Base-by-base conservation (phyloP, 1,140 invertebrate genomes). In the Akabosia matsudoensis region DNA sequence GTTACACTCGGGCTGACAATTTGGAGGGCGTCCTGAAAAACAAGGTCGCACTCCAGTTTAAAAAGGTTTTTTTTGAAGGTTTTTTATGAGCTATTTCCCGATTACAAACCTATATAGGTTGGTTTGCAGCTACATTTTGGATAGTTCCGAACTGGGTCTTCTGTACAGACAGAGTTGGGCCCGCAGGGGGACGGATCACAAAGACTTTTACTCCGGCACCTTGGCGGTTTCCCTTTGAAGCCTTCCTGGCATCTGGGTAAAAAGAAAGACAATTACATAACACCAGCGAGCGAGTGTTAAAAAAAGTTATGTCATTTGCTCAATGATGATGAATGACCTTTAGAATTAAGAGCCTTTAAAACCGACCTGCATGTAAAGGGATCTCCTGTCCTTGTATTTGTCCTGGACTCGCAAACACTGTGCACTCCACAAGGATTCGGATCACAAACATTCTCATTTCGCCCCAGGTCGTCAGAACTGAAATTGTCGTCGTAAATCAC, bases 1-100 rank as follows among this genome's bases (percentile, higher is more conserved):
- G 33, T 74, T 45, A 61, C 79, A 80, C 56, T 80, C 78, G 18
- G 78, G 79, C 18, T 74, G n/a, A 70, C 79, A 80, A 2, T 56
- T 18, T 0, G 79, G 79, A n/a, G 74, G 70, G 24, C 56, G 30
- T 16, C 79, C 77, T 72, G 16, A 67, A 56, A 51, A 51, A 13
- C 10, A 51, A 51, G 10, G 10, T 51, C n/a, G n/a, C n/a, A n/a
- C n/a, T n/a, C n/a, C n/a, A n/a, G 4, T 61, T 13, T 61, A 61
- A 61, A 61, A 61, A 61, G 10, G 22, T 61, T 14, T 4, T 61
- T 61, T 22, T 61, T 22, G 54, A 10, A 61, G 7, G 16, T 22
- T 24, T 3, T 61, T 61, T 61, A n/a, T n/a, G n/a, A n/a, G n/a
- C n/a, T n/a, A n/a, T n/a, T n/a, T n/a, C n/a, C n/a, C n/a, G n/a